These are phyloP conservation scores for Marmota flaviventris DNA, from an alignment of 2,113 vertebrate genomes.

Conservation along the genomic window DNA sequence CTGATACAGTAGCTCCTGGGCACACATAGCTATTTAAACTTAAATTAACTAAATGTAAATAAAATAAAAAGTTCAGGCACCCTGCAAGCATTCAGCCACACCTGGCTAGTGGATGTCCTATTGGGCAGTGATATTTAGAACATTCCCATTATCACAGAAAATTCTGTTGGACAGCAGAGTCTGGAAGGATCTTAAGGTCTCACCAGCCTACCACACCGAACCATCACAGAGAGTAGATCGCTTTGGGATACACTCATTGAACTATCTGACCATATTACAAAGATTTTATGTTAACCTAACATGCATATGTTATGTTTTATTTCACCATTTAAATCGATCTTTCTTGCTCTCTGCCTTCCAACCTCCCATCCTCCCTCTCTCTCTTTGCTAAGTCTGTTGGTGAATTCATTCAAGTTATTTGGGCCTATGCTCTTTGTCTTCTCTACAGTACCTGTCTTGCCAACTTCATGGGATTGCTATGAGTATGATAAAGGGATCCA, in stretches of 20 bases:
- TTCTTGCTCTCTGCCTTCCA: background rate
- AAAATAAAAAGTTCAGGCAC: background rate
- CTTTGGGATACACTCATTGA: background rate
- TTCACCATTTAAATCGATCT: background rate
- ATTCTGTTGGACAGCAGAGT: background rate
- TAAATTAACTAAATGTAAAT: constrained; percentile 50
- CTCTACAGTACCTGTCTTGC: background rate
- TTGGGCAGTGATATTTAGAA: background rate
- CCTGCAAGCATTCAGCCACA: background rate
- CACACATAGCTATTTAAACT: constrained; percentile 1
- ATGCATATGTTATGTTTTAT: background rate
- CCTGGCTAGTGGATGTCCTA: background rate
- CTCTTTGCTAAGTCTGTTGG: background rate
- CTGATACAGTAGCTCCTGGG: background rate
- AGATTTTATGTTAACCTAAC: background rate
- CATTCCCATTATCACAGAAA: background rate
- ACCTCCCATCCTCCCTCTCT: background rate
- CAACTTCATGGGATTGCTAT: background rate
- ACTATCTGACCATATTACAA: background rate
- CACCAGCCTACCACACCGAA: background rate
- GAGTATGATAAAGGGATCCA: background rate
- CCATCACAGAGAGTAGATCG: background rate
- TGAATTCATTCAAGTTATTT: background rate
- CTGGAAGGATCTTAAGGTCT: background rate
- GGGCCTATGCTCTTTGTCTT: background rate